phyloP scores from a whole-genome alignment of 2,113 vertebrate genomes.

The Porphyrio hochstetteri region DNA sequence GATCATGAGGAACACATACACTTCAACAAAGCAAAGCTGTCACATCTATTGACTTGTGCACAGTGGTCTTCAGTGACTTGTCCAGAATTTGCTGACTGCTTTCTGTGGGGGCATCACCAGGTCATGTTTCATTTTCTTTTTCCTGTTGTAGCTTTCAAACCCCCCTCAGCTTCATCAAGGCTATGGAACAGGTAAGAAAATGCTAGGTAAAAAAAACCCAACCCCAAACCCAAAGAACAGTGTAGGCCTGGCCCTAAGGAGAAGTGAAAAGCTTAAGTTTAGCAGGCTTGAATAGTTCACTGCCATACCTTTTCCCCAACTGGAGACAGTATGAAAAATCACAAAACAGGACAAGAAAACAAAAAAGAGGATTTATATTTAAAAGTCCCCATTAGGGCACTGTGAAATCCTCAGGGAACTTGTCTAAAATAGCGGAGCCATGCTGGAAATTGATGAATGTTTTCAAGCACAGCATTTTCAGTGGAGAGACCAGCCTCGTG shows the following conservation, averaged over 20 bases:
- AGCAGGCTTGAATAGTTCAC: not conserved
- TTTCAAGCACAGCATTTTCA: not conserved
- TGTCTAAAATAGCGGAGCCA: not conserved
- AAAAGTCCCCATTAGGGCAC: not conserved
- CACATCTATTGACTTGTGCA: not conserved
- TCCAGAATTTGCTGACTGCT: not conserved
- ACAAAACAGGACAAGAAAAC: not conserved
- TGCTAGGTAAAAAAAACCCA: not conserved
- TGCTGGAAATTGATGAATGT: not conserved
- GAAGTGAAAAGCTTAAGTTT: not conserved
- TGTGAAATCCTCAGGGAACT: not conserved
- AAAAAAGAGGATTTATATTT: not conserved
- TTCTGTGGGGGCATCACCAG: not conserved
- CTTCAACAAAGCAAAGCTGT: not conserved
- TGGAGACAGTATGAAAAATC: not conserved
- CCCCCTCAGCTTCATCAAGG: not conserved
- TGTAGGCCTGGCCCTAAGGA: not conserved
- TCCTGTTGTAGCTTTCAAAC: not conserved
- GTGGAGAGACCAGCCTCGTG: not conserved
- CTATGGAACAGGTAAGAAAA: not conserved
- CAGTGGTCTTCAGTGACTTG: not conserved
- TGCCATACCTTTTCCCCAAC: not conserved
- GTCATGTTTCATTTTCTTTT: conserved; percentile 17
- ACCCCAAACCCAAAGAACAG: not conserved
- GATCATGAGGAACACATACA: not conserved